A percentile compares a stretch with the other conserved stretches of the same genome.
phyloP scores from a whole-genome alignment of 2,113 vertebrate species.

The Ranitomeya variabilis region DNA sequence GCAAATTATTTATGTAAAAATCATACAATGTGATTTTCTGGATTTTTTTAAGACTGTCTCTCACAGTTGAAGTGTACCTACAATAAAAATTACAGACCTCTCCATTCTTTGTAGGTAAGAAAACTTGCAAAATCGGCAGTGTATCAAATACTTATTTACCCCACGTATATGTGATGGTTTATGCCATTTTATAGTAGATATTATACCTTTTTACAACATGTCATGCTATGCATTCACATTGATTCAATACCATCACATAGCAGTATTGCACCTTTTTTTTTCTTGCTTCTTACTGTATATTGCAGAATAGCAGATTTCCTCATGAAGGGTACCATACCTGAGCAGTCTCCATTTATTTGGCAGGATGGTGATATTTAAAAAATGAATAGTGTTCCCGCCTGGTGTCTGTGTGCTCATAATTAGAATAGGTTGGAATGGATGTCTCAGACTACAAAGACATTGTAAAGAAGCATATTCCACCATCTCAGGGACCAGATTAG shows the following conservation, averaged over 20 bases:
- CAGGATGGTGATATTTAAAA: neutral
- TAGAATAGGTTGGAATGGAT: neutral
- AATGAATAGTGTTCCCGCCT: neutral
- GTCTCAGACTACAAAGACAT: slow-evolving; percentile 11
- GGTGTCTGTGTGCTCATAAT: slow-evolving; percentile 9
- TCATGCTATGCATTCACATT: neutral
- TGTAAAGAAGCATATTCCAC: slow-evolving; percentile 21
- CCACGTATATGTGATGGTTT: neutral
- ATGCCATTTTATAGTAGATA: neutral
- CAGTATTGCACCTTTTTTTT: neutral
- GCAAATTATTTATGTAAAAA: no score
- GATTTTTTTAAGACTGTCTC: no score
- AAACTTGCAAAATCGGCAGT: no score
- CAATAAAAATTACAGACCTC: no score
- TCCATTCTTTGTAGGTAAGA: no score
- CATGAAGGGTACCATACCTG: neutral
- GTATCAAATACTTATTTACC: no score
- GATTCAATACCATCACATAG: neutral
- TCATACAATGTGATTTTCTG: no score
- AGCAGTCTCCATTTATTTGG: neutral
- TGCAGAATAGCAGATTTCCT: neutral
- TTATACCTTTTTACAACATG: neutral
- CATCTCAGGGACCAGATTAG: slow-evolving; percentile 39
- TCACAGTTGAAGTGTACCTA: no score
- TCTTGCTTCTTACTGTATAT: neutral